Percentiles rank a stretch among this genome's conserved stretches.
Conservation (phyloP, 2,113 vertebrate genomes). For the Oryzias curvinotus region DNA sequence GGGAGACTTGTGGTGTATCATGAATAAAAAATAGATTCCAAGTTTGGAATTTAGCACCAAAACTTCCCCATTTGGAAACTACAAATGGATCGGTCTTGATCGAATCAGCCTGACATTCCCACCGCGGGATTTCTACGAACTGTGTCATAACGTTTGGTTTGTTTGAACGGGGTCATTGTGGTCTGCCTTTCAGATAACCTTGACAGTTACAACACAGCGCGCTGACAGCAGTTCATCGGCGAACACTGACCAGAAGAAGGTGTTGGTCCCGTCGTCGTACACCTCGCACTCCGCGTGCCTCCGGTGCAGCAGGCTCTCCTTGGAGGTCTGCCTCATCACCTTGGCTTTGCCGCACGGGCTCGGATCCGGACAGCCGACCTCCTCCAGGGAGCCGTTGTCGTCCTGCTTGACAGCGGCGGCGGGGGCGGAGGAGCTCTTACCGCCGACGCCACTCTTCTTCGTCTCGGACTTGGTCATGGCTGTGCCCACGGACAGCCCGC, state of each 20-base stretch:
- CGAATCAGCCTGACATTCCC: too few species aligned
- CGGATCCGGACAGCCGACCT: slow-evolving; percentile 41
- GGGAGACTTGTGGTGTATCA: background rate
- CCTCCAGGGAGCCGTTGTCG: slow-evolving; percentile 57
- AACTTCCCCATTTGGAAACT: too few species aligned
- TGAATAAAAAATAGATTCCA: background rate
- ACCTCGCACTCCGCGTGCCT: slow-evolving; percentile 89
- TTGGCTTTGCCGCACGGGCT: slow-evolving; percentile 32
- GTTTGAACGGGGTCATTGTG: slow-evolving; percentile 9
- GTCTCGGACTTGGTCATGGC: slow-evolving; percentile 73
- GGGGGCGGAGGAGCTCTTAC: slow-evolving; percentile 23
- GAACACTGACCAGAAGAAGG: slow-evolving; percentile 92
- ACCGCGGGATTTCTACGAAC: too few species aligned
- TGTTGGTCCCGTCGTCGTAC: slow-evolving; percentile 96
- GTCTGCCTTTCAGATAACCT: slow-evolving; percentile 59
- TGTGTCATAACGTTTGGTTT: too few species aligned
- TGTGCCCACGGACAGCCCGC: slow-evolving; percentile 2
- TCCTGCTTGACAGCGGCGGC: slow-evolving; percentile 50
- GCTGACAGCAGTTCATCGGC: background rate
- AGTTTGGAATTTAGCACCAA: too few species aligned
- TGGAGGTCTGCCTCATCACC: slow-evolving; percentile 65
- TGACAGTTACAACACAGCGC: slow-evolving; percentile 23
- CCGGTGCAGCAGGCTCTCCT: slow-evolving; percentile 62
- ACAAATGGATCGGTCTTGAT: too few species aligned
- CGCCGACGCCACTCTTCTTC: slow-evolving; percentile 54